Conservation (phyloP, 2,113 vertebrate genomes). For the Sander lucioperca region DNA sequence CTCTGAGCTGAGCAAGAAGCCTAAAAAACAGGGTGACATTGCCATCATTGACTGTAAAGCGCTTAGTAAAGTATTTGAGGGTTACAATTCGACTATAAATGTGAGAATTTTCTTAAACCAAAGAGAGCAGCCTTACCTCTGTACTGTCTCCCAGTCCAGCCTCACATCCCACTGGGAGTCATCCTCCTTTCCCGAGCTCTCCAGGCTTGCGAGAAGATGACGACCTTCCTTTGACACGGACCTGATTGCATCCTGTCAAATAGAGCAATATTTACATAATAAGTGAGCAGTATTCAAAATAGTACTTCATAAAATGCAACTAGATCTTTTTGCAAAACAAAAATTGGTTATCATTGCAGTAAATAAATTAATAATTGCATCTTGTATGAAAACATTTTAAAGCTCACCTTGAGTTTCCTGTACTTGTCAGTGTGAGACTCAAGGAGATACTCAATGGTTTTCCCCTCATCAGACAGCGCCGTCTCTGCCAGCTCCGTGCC, state of each 20-base stretch:
- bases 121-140: conserved; percentile 82
- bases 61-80: background rate
- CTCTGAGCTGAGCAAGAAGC: conserved; percentile 92
- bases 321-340: background rate
- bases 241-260: conserved; percentile 89
- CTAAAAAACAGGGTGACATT: conserved; percentile 72
- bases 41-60: background rate
- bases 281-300: conserved; percentile 4
- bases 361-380: background rate
- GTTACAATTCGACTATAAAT: background rate
- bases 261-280: background rate
- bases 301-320: background rate
- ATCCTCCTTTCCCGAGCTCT: conserved; percentile 81
- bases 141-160: conserved; percentile 94
- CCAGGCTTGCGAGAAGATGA: conserved; percentile 90
- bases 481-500: conserved; percentile 94
- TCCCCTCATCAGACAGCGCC: conserved; percentile 88
- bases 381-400: background rate
- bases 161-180: conserved; percentile 83
- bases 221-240: conserved; percentile 92
- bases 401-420: conserved; percentile 91
- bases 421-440: conserved; percentile 90
- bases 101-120: background rate
- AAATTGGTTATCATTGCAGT: background rate
- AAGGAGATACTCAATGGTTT: conserved; percentile 88